Percentiles rank a stretch among this genome's conserved stretches.
These are phyloP conservation scores for Scelioninae gen. 2 DNA, from an alignment of 2,888 invertebrate species.

Conservation along the genomic window DNA sequence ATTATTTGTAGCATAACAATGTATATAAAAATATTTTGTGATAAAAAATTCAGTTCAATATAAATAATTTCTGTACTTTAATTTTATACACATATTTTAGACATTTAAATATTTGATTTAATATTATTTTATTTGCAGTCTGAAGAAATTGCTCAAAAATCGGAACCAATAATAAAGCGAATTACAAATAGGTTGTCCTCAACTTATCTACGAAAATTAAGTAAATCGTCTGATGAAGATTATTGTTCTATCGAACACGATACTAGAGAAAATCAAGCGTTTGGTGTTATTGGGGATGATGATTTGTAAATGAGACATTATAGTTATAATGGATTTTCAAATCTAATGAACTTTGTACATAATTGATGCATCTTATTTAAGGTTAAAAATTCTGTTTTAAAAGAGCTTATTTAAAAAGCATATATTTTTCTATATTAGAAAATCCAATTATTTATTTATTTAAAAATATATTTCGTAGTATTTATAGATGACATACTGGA, in stretches of 20 bases:
- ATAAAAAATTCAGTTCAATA: no score
- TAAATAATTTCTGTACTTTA: no score
- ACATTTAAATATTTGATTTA: no score
- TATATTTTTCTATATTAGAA: conserved; percentile 51
- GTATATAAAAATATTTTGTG: no score
- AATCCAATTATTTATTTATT: conserved; percentile 40
- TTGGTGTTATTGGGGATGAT: conserved; percentile 96
- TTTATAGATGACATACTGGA: conserved; percentile 12
- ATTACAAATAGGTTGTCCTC: conserved; percentile 83
- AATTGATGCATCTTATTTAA: conserved; percentile 33
- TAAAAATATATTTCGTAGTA: conserved; percentile 35
- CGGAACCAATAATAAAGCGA: conserved; percentile 84
- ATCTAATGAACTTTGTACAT: conserved; percentile 19
- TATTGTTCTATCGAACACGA: conserved; percentile 75
- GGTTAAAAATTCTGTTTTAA: conserved; percentile 9
- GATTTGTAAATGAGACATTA: conserved; percentile 80
- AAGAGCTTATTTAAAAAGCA: neutral
- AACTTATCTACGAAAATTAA: conserved; percentile 83
- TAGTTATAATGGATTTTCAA: neutral
- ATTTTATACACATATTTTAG: no score
- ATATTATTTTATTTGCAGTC: conserved; percentile 53
- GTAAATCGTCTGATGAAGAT: conserved; percentile 64
- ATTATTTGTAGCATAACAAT: no score
- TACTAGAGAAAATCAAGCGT: conserved; percentile 92
- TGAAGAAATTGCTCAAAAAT: conserved; percentile 64